A percentile compares a stretch with the other conserved stretches of the same genome.
phyloP scores from a whole-genome alignment of 2,888 invertebrate genomes.

The Drosophila robusta region DNA sequence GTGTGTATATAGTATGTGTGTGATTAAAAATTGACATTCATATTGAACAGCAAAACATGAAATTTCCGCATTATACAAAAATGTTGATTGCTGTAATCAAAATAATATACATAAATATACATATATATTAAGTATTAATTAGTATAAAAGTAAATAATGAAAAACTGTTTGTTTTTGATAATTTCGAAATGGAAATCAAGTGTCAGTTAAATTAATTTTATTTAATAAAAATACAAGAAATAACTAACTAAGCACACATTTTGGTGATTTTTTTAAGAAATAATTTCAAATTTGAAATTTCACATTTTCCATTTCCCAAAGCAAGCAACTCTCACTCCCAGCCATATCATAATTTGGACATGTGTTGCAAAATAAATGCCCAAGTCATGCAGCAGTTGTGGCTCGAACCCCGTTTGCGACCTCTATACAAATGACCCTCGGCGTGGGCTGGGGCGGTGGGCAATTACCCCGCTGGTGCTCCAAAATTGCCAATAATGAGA shows the following conservation, averaged over 20 bases:
- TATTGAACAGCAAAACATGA: conserved; percentile 20
- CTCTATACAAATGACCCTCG: conserved; percentile 56
- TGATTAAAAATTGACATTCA: conserved; percentile 29
- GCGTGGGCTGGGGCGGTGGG: conserved; percentile 28
- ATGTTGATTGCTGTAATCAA: conserved; percentile 61
- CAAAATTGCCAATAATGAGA: conserved; percentile 84
- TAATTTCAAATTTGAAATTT: neutral
- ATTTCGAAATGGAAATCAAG: conserved; percentile 58
- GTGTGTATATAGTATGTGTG: conserved; percentile 27
- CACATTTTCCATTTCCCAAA: neutral
- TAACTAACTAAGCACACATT: conserved; percentile 12
- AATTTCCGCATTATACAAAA: conserved; percentile 38
- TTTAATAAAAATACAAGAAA: conserved; percentile 60
- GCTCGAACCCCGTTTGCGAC: conserved; percentile 21
- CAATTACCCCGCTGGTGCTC: conserved; percentile 72
- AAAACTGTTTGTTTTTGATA: conserved; percentile 59
- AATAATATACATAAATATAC: conserved; percentile 38
- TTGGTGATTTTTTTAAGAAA: too few species aligned
- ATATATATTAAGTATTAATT: conserved; percentile 58
- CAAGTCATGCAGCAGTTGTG: conserved; percentile 51
- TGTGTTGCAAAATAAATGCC: conserved; percentile 60
- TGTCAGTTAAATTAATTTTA: conserved; percentile 69
- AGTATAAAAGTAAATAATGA: conserved; percentile 37
- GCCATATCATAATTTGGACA: conserved; percentile 23
- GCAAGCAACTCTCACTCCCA: conserved; percentile 2